A percentile compares a stretch with the other conserved stretches of the same genome.
Evolutionary conservation across 2,113 vertebrate genomes (phyloP).

Genomic region (Sialia sialis): DNA sequence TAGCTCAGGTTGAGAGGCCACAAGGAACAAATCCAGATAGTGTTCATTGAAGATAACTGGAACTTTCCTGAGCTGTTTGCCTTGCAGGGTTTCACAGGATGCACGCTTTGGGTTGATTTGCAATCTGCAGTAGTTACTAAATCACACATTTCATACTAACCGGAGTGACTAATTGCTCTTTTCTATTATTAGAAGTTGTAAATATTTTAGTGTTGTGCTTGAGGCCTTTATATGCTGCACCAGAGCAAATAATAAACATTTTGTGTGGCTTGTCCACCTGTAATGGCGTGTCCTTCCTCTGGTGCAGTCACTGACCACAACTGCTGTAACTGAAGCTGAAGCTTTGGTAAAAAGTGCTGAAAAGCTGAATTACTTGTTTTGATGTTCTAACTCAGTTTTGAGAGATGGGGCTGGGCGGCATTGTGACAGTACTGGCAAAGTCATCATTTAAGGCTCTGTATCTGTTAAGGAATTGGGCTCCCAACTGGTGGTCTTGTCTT

Average conservation of each 20-base stretch:
- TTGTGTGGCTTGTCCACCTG: background rate
- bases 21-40: background rate
- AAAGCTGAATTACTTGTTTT: background rate
- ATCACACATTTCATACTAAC: background rate
- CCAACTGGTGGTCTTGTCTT: rapidly evolving
- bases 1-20: background rate
- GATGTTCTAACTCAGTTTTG: rapidly evolving
- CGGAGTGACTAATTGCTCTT: background rate
- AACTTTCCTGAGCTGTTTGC: background rate
- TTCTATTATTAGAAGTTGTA: background rate
- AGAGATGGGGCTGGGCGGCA: background rate
- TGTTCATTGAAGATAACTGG: background rate
- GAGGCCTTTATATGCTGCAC: background rate
- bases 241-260: background rate
- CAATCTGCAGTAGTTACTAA: background rate
- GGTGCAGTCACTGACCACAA: background rate
- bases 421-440: background rate
- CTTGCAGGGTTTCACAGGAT: background rate
- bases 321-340: background rate
- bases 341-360: background rate
- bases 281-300: background rate
- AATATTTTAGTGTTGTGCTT: background rate
- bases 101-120: background rate
- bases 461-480: background rate
- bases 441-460: rapidly evolving